Base-by-base conservation (phyloP, 64 coral and sea anemone genomes). In the Pachyseris speciosa region DNA sequence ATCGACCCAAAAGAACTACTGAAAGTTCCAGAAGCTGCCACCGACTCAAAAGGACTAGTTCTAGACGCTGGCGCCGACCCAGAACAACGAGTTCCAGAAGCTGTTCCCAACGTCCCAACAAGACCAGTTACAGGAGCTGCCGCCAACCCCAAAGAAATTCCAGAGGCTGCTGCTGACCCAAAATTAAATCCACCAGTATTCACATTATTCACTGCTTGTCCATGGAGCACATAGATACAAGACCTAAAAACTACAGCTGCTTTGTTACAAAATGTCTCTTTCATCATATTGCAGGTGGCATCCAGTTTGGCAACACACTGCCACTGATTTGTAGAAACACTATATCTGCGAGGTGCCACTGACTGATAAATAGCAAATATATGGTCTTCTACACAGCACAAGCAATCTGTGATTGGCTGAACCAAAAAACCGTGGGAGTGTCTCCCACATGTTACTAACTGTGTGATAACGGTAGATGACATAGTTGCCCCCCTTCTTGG, bases 171-270 rank as follows among this genome's bases (percentile, higher is more conserved):
- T n/a, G n/a, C n/a, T n/a, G n/a, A n/a, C n/a, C n/a, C n/a, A n/a
- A n/a, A n/a, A n/a, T n/a, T n/a, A n/a, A n/a, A n/a, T n/a, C n/a
- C n/a, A n/a, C n/a, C n/a, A n/a, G n/a, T 45, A 20, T 19, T 32
- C 17, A 52, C 4, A 17, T 27, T 55, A 3, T 76, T 27, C 20
- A 13, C 11, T 25, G 9, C 25, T 32, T 53, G 28, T 4, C 29
- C 75, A 79, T 79, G 27, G 9, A 79, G 22, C 22, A 58, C 48
- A 79, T 57, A 79, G 8, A 79, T 9, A 13, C 31, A 31, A 36
- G 75, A 79, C 37, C 22, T 57, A 3, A 57, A 53, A 50, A 55
- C 32, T 1, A 37, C 32, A 36, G 75, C 47, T 30, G 48, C 45
- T 51, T 19, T 19, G 0, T 22, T 24, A 10, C 1, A 79, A 79